Conservation (phyloP, 2,888 invertebrate genomes). For the Tiliacea citrago region DNA sequence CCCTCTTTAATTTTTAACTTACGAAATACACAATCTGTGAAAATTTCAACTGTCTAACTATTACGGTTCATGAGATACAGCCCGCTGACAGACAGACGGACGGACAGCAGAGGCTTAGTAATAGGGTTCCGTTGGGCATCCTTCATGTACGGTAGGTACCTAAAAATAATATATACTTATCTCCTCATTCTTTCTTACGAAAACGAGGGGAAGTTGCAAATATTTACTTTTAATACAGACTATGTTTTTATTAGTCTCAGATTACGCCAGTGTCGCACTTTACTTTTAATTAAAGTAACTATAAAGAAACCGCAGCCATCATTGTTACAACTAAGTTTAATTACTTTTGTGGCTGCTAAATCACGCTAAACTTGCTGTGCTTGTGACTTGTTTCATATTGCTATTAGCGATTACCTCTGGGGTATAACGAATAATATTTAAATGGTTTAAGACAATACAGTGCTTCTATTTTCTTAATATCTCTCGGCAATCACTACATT, state of each 20-base stretch:
- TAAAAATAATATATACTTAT: background rate
- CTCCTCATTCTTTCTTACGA: background rate
- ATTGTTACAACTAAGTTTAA: constrained; percentile 41
- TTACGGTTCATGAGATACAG: too few relatives aligned
- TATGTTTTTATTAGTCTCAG: constrained; percentile 3
- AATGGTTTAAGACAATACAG: background rate
- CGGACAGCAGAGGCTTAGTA: too few relatives aligned
- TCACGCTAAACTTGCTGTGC: constrained; percentile 5
- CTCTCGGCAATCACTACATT: too few relatives aligned
- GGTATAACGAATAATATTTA: background rate
- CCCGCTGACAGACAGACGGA: too few relatives aligned
- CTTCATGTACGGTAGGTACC: too few relatives aligned
- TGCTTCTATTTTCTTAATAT: too few relatives aligned
- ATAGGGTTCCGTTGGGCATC: too few relatives aligned
- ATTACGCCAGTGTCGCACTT: constrained; percentile 42
- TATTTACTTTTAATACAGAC: constrained; percentile 21
- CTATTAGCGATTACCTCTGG: background rate
- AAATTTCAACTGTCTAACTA: too few relatives aligned
- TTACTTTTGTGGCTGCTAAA: constrained; percentile 42
- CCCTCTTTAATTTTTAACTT: too few relatives aligned
- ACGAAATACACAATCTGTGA: background rate
- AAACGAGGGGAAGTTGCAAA: constrained; percentile 22
- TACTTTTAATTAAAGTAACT: constrained; percentile 30
- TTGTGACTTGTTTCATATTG: background rate
- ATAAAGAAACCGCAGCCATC: constrained; percentile 53